Evolutionary conservation across 2,888 invertebrate genomes (phyloP).

Genomic region (Microdon myrmicae): DNA sequence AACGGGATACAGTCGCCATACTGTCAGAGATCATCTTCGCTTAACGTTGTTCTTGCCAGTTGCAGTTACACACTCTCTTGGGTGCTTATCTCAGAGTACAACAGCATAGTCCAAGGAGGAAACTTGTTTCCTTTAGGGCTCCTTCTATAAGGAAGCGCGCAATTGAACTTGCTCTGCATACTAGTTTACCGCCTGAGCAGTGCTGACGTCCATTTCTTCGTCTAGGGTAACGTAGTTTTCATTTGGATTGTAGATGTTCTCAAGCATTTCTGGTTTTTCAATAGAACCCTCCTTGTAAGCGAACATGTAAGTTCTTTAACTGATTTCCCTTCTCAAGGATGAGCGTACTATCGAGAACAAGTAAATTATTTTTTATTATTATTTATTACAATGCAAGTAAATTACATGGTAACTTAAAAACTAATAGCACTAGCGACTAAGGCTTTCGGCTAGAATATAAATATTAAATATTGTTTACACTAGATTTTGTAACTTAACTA

Average conservation of each 20-base stretch:
- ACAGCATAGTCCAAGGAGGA: conserved; percentile 8
- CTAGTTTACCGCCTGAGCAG: conserved; percentile 42
- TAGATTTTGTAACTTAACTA: no score
- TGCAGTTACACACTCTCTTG: conserved; percentile 18
- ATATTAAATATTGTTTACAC: no score
- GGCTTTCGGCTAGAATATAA: no score
- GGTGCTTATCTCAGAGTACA: conserved; percentile 14
- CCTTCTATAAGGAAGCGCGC: conserved; percentile 48
- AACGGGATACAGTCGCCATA: conserved; percentile 25
- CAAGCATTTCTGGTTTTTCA: conserved; percentile 23
- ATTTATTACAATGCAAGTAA: no score
- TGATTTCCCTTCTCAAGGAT: conserved; percentile 49
- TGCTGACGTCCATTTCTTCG: conserved; percentile 4
- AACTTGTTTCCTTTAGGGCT: conserved; percentile 52
- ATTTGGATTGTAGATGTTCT: conserved; percentile 5
- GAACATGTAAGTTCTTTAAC: conserved; percentile 46
- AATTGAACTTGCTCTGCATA: conserved; percentile 50
- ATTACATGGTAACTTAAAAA: no score
- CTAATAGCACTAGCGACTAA: no score
- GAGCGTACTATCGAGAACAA: no score
- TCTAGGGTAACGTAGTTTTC: conserved; percentile 6
- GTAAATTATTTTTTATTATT: no score
- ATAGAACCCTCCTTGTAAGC: conserved; percentile 35
- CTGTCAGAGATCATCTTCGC: conserved; percentile 48
- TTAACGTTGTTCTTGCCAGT: conserved; percentile 38